Base-by-base conservation (phyloP, 2,113 vertebrate species). In the Tyrannus savana region DNA sequence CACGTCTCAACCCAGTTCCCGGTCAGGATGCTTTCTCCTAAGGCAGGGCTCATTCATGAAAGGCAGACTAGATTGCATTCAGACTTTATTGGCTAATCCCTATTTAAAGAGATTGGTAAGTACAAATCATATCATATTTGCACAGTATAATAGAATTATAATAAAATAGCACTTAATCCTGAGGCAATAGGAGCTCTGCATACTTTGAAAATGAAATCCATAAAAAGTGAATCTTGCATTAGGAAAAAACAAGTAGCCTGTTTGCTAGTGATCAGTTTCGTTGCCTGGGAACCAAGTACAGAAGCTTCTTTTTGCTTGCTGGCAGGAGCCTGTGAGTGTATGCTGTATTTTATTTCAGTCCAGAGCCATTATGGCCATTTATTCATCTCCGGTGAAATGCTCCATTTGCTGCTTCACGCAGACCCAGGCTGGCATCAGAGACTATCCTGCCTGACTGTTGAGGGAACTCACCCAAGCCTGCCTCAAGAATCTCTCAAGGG, bases 261-360 rank as follows among this genome's bases (percentile, higher is more conserved):
- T 37, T 87, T 84, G 58, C 49, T 53, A 44, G 24, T 9, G 39
- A 90, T 25, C 79, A 90, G 90, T 72, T 88, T 90, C 93, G 86
- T 93, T 96, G 78, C 79, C 63, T 86, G 69, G 82, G 84, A 73
- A 86, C 76, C 92, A 82, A 93, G 53, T 27, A 96, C 90, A 96
- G 94, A 63, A 95, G 69, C 73, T 93, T 76, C 52, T 89, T 96
- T 90, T 52, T 96, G 39, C 69, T 87, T 72, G 55, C 66, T 95
- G 78, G 67, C 91, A 90, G 74, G 30, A 60, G 56, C 30, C 64
- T 84, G 39, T 41, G 47, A 87, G 44, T 5, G 22, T 41, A 67
- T 9, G 28, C 77, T 79, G 81, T 83, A 84, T 91, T 95, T 91
- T 67, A 69, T 95, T 95, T 93, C 90, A 94, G 56, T 14, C 42